Base-by-base conservation (phyloP, 2,888 invertebrate genomes). In the Apotomis betuletana region DNA sequence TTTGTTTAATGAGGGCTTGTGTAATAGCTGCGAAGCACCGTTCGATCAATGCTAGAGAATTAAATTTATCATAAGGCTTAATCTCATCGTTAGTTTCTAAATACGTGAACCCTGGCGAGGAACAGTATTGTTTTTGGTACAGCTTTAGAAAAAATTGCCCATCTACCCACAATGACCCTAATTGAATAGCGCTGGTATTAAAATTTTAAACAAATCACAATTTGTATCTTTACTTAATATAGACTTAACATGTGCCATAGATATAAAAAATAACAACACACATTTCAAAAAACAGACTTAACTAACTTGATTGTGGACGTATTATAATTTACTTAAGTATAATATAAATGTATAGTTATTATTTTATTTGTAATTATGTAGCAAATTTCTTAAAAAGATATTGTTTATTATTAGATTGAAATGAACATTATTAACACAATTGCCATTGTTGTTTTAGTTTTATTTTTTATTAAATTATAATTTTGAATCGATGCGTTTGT, bases 401-500 rank as follows among this genome's bases (percentile, higher is more conserved):
- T 84, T 83, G 80, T 82, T 76, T 72, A 77, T 74, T 78, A 80
- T 52, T 71, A 67, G 74, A 79, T 77, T 83, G 77, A 75, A 78
- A 74, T 74, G 75, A 76, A 70, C 73, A 64, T 77, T 74, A 81
- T 80, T 82, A 84, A 86, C 83, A 83, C 79, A 83, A 86, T 87
- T 87, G 88, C 87, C 89, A 89, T 90, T 90, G 90, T 90, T 90
- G 86, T 87, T 85, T 85, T 84, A 87, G 83, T 87, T 87, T 83
- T 86, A 83, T 81, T 63, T 68, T 69, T 63, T 75, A 87, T 84
- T 87, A 88, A 89, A 89, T 87, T 88, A 88, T 87, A 84, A 84
- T 83, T 85, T 87, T 87, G 84, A 78, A 76, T 57, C 38, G 54
- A 55, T 58, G 0, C 10, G 9, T 38, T 67, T 65, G 73, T 75